Evolutionary conservation across 1,140 invertebrate species (phyloP), one percentile per base, ranked within the genome.

Genomic region (Scylla paramamosain): DNA sequence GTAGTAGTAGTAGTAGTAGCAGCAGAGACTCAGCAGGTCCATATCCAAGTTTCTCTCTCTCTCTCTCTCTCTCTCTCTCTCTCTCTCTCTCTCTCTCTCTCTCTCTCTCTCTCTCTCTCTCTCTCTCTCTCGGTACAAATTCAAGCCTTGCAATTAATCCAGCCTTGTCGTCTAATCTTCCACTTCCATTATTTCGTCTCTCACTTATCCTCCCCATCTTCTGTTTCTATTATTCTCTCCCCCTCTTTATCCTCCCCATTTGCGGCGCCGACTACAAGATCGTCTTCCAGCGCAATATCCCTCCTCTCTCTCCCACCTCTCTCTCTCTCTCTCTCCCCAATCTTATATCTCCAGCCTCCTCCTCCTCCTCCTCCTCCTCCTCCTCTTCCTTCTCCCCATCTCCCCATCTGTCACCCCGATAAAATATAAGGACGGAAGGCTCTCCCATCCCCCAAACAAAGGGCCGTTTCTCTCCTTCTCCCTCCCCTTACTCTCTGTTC

Each of bases 1-100:
- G 86, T 88, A 39, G 67, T 88, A 39, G 86, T 39, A 39, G 86
- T 86, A 28, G 83, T 86, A 86, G 83, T 28, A 86, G n/a, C 28
- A n/a, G n/a, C 6, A 86, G 67, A n/a, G n/a, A n/a, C n/a, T 39
- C 6, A 39, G 6, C 39, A 6, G 39, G 6, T 39, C 39, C 39
- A 39, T 39, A 39, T 6, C 1, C 39, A 39, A 39, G 39, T 39
- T n/a, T 20, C 59, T 20, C 59, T 20, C 59, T 20, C 59, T 20
- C 59, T 20, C 67, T n/a, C 67, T n/a, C 67, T n/a, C 67, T 77
- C 67, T 77, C 67, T 77, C 67, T 77, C 67, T 77, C 67, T 77
- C 67, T 77, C 67, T 77, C 67, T 77, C 67, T 77, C 67, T 77
- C 67, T 77, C 67, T 77, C 67, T 77, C 67, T 77, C 67, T 77